Conservation (phyloP, 2,797 vertebrate species). For the Esox masquinongy region DNA sequence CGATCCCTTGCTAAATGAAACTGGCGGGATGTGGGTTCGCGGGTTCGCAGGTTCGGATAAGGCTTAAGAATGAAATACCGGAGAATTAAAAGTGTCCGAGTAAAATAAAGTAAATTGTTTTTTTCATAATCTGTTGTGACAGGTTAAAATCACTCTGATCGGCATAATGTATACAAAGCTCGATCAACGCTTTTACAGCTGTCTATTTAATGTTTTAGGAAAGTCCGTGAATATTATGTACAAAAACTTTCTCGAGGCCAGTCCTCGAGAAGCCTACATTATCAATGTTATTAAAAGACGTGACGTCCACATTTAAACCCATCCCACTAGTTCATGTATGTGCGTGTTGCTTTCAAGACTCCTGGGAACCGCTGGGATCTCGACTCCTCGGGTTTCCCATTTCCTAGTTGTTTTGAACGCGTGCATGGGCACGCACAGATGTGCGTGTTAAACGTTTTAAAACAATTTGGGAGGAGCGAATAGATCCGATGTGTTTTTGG, state of each 20-base stretch:
- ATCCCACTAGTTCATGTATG: neutral
- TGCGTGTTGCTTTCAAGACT: neutral
- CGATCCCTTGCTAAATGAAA: slow-evolving; percentile 11
- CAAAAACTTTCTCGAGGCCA: neutral
- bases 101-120: neutral
- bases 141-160: neutral
- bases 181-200: neutral
- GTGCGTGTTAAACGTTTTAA: too few relatives aligned
- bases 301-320: neutral
- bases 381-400: too few relatives aligned
- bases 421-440: too few relatives aligned
- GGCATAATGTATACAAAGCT: neutral
- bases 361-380: too few relatives aligned
- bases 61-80: neutral
- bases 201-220: neutral
- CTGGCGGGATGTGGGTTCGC: neutral
- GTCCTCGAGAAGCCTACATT: neutral
- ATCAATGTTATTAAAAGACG: neutral
- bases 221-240: neutral
- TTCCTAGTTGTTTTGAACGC: too few relatives aligned
- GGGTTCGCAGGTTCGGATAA: neutral
- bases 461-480: too few relatives aligned
- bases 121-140: neutral
- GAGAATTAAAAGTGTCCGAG: neutral
- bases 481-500: too few relatives aligned